Percentiles rank a stretch among this genome's conserved stretches.
Evolutionary conservation across 2,888 invertebrate genomes (phyloP).

Genomic region (Rhagium mordax): DNA sequence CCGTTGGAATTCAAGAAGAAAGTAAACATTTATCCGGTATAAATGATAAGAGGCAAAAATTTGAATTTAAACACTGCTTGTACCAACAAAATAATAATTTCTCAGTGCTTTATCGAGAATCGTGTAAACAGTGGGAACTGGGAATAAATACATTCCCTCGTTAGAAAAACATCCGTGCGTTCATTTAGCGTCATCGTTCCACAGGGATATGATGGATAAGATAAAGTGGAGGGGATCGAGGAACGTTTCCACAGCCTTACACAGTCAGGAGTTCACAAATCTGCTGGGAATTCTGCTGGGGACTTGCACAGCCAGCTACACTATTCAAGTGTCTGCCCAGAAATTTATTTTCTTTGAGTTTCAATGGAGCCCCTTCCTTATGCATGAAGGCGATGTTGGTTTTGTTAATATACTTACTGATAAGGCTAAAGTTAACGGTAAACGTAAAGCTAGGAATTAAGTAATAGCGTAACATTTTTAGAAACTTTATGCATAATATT

Average conservation of each 20-base stretch:
- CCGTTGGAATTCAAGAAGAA: constrained; percentile 22
- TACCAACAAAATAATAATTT: constrained; percentile 30
- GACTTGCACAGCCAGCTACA: neutral
- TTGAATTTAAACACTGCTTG: constrained; percentile 27
- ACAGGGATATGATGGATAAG: constrained; percentile 43
- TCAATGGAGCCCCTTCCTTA: neutral
- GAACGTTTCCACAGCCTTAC: constrained; percentile 10
- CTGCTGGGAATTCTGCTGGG: constrained; percentile 16
- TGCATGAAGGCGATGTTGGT: neutral
- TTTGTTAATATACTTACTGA: neutral
- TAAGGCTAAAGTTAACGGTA: neutral
- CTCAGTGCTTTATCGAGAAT: constrained; percentile 25
- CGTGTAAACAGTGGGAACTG: constrained; percentile 23
- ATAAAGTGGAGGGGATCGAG: constrained; percentile 15
- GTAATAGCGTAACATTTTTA: neutral
- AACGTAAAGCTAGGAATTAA: neutral
- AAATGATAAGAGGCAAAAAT: constrained; percentile 24
- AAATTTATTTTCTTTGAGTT: constrained; percentile 33
- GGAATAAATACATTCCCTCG: constrained; percentile 35
- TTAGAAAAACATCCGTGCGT: constrained; percentile 46
- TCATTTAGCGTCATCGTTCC: constrained; percentile 44
- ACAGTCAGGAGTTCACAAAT: constrained; percentile 18
- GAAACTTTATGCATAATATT: neutral
- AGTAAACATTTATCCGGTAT: constrained; percentile 14
- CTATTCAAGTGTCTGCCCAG: constrained; percentile 14